phyloP scores from a whole-genome alignment of 2,888 invertebrate genomes.

The Hybos culiciformis region DNA sequence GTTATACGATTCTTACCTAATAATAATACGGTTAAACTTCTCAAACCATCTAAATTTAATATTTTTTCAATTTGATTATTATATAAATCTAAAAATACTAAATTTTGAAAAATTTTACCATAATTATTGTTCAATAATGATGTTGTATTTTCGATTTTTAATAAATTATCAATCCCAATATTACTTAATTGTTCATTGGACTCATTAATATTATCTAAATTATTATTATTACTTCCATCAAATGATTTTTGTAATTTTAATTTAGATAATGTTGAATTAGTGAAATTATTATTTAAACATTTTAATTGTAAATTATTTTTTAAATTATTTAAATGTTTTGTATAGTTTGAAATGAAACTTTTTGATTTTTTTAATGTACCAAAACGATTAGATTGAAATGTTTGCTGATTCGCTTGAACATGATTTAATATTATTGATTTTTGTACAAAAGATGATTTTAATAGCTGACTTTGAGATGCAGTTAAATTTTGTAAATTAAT shows the following conservation, averaged over 20 bases:
- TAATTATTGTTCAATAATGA: constrained; percentile 22
- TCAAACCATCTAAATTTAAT: constrained; percentile 59
- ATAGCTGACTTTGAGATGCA: too few species aligned
- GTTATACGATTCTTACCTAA: constrained; percentile 73
- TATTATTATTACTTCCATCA: neutral
- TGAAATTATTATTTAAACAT: neutral
- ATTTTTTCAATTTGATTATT: constrained; percentile 88
- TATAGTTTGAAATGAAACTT: constrained; percentile 28
- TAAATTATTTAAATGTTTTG: constrained; percentile 23
- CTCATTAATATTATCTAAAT: neutral
- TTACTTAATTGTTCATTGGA: neutral
- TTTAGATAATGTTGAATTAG: neutral
- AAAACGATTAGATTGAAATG: constrained; percentile 10
- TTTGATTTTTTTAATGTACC: constrained; percentile 30
- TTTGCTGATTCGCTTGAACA: constrained; percentile 9
- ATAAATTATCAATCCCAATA: neutral
- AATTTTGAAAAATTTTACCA: constrained; percentile 38
- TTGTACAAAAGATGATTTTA: constrained; percentile 11
- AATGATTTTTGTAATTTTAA: neutral
- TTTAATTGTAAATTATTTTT: constrained; percentile 21
- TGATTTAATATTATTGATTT: constrained; percentile 12
- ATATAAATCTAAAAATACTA: constrained; percentile 87
- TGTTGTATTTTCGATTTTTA: neutral
- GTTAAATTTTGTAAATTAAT: too few species aligned
- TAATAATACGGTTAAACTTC: constrained; percentile 69